A percentile compares a stretch with the other conserved stretches of the same genome.
phyloP scores from a whole-genome alignment of 1,140 invertebrate genomes.

The Aphidius ervi region DNA sequence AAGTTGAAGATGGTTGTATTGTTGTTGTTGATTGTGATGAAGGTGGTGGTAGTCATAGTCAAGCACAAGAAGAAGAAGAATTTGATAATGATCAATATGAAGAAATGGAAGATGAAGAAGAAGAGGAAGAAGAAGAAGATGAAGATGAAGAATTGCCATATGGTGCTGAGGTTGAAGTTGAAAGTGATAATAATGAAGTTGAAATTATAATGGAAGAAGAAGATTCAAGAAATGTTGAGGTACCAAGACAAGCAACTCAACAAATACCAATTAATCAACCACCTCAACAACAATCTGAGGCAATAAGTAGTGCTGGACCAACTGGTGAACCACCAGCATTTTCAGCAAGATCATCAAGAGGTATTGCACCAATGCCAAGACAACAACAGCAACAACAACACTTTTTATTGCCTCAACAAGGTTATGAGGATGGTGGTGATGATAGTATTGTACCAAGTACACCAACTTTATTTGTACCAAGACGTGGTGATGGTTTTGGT shows the following conservation, averaged over 20 bases:
- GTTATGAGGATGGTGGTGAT: conserved; percentile 70
- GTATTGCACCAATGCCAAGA: conserved; percentile 47
- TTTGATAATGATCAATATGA: conserved; percentile 56
- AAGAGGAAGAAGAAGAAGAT: conserved; percentile 56
- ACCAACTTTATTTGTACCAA: conserved; percentile 78
- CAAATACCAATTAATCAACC: conserved; percentile 37
- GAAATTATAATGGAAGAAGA: conserved; percentile 64
- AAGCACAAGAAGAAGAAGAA: conserved; percentile 57
- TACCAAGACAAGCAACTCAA: conserved; percentile 53
- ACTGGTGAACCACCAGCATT: conserved; percentile 52
- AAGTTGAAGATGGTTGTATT: conserved; percentile 70
- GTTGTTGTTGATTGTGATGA: conserved; percentile 62
- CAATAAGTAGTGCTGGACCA: conserved; percentile 57
- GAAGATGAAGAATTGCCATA: conserved; percentile 57
- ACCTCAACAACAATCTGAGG: conserved; percentile 52
- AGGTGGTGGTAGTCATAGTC: conserved; percentile 53
- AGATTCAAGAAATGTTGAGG: conserved; percentile 56
- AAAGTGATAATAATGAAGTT: conserved; percentile 57
- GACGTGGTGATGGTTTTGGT: conserved; percentile 82
- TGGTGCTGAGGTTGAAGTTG: conserved; percentile 51
- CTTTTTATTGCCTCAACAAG: conserved; percentile 49
- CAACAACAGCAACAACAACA: conserved; percentile 41
- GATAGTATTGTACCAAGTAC: conserved; percentile 89
- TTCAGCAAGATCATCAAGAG: conserved; percentile 43
- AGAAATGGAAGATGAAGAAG: conserved; percentile 57